Conservation (phyloP, 2,113 vertebrate genomes). For the Eurystomus gularis region DNA sequence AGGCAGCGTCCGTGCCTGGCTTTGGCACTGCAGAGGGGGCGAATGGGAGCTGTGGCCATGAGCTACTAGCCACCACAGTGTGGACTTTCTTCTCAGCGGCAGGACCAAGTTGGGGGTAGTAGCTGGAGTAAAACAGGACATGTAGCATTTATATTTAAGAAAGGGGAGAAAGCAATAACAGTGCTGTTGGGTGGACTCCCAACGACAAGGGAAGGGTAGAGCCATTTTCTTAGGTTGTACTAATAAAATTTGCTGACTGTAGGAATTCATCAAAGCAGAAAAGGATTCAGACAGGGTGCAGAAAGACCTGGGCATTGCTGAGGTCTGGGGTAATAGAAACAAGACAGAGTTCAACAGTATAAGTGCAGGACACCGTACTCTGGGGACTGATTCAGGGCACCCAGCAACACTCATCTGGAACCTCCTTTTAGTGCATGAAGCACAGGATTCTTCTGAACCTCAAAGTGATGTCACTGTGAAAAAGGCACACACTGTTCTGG, state of each 20-base stretch:
- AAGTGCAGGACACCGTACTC: rapidly evolving
- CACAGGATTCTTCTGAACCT: background rate
- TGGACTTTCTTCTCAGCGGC: background rate
- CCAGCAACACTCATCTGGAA: background rate
- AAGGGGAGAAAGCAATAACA: background rate
- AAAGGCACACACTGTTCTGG: background rate
- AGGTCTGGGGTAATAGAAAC: background rate
- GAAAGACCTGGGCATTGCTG: background rate
- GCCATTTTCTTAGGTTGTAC: background rate
- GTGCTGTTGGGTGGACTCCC: background rate
- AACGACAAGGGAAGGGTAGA: background rate
- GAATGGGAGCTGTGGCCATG: rapidly evolving
- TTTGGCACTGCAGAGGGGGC: background rate
- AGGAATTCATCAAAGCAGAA: background rate
- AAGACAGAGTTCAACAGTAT: background rate
- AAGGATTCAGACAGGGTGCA: background rate
- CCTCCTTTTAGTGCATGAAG: background rate
- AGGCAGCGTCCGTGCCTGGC: rapidly evolving
- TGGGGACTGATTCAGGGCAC: background rate
- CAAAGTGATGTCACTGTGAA: background rate
- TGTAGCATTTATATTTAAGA: background rate
- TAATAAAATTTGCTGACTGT: background rate
- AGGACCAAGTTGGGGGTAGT: background rate
- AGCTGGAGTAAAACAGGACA: background rate
- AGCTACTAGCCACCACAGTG: rapidly evolving